Conservation (phyloP, 2,797 vertebrate species). For the Cirrhinus molitorella region DNA sequence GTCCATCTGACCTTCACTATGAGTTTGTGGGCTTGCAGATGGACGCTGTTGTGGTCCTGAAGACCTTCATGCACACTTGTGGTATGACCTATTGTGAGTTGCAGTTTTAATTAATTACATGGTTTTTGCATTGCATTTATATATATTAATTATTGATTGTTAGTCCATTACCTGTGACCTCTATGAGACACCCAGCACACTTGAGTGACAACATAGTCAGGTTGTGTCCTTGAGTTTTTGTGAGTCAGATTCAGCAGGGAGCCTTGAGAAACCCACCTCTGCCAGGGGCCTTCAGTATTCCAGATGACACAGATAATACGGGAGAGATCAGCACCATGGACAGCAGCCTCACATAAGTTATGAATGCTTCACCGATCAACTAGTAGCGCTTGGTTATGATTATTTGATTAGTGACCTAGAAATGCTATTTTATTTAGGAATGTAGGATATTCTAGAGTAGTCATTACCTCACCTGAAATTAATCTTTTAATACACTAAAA, state of each 20-base stretch:
- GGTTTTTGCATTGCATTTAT: too few relatives aligned
- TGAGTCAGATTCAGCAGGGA: conserved; percentile 8
- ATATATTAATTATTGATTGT: conserved; percentile 40
- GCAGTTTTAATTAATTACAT: too few relatives aligned
- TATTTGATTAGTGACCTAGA: neutral
- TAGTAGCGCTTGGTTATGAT: neutral
- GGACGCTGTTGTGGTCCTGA: neutral
- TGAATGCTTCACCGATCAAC: neutral
- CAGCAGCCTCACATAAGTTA: conserved; percentile 2
- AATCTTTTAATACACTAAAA: too few relatives aligned
- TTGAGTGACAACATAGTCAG: neutral
- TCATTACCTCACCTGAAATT: too few relatives aligned
- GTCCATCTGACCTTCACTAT: conserved; percentile 23
- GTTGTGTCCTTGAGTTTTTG: conserved; percentile 20
- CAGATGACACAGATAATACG: conserved; percentile 4
- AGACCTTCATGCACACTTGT: neutral
- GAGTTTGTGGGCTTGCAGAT: neutral
- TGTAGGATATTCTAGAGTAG: too few relatives aligned
- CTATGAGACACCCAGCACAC: conserved; percentile 10
- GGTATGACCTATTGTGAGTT: too few relatives aligned
- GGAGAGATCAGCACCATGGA: conserved; percentile 47
- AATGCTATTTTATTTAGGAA: neutral
- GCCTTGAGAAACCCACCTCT: conserved; percentile 20
- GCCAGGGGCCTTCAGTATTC: conserved; percentile 8
- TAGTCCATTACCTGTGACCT: conserved; percentile 54